Percentiles rank a stretch among this genome's conserved stretches.
Conservation (phyloP, 2,113 vertebrate genomes). For the Xerus inauris region DNA sequence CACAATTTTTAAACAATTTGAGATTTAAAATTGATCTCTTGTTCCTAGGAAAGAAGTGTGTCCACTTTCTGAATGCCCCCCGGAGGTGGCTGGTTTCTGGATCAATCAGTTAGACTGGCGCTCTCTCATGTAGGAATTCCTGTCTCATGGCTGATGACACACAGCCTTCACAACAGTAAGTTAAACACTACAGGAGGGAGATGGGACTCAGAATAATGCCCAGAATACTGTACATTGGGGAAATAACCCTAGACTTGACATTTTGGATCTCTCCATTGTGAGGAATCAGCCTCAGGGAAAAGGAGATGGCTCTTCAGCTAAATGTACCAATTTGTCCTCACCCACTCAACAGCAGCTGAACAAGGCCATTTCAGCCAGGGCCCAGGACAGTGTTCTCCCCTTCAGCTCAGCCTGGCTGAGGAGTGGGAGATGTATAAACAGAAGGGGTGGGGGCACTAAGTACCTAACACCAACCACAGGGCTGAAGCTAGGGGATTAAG, state of each 20-base stretch:
- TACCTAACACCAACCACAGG: too few species aligned
- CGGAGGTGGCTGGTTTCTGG: background rate
- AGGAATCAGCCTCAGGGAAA: background rate
- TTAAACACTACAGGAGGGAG: background rate
- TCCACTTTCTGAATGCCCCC: background rate
- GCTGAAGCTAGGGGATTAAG: background rate
- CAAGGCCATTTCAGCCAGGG: background rate
- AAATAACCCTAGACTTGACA: background rate
- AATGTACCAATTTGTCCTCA: rapidly evolving
- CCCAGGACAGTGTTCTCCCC: background rate
- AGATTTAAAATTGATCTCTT: background rate
- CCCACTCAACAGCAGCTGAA: background rate
- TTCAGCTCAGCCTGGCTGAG: background rate
- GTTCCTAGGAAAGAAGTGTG: background rate
- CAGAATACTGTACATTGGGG: background rate
- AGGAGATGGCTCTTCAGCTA: background rate
- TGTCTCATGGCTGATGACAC: background rate
- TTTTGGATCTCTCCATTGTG: background rate
- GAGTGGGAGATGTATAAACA: rapidly evolving
- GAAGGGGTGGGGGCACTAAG: too few species aligned
- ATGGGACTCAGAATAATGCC: background rate
- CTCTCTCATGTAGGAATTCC: background rate
- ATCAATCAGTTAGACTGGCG: background rate
- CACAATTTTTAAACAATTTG: background rate
- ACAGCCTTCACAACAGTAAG: background rate